phyloP scores from a whole-genome alignment of 2,797 vertebrate genomes.

The Trematomus bernacchii region DNA sequence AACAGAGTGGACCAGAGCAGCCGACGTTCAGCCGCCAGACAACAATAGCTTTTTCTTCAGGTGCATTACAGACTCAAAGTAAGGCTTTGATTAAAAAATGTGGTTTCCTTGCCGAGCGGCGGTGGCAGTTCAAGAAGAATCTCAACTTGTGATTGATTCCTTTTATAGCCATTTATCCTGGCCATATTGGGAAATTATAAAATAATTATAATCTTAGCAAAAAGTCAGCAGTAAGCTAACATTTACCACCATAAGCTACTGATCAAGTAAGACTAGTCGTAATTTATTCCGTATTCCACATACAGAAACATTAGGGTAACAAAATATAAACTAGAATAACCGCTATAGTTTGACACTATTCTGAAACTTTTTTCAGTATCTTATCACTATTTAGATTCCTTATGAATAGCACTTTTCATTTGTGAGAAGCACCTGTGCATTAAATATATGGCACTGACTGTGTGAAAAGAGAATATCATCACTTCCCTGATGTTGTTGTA shows the following conservation, averaged over 20 bases:
- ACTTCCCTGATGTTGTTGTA: background rate
- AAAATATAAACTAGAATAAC: background rate
- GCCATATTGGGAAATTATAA: background rate
- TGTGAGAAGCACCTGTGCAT: background rate
- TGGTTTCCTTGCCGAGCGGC: too few relatives aligned
- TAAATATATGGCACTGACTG: background rate
- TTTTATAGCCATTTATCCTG: background rate
- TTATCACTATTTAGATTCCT: background rate
- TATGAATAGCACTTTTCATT: background rate
- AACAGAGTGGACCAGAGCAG: conserved; percentile 39
- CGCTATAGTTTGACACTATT: background rate
- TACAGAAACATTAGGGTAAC: background rate
- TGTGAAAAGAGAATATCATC: background rate
- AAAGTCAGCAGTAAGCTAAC: background rate
- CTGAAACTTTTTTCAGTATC: background rate
- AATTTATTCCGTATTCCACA: background rate
- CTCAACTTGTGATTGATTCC: background rate
- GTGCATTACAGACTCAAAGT: conserved; percentile 3
- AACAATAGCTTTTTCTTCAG: conserved; percentile 28
- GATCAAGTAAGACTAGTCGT: background rate
- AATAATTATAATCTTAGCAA: too few relatives aligned
- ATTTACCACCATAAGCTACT: background rate
- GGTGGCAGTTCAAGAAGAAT: background rate
- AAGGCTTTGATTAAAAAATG: background rate
- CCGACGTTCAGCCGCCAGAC: conserved; percentile 23